phyloP scores from a whole-genome alignment of 2,113 vertebrate genomes.

The Hypomesus transpacificus region DNA sequence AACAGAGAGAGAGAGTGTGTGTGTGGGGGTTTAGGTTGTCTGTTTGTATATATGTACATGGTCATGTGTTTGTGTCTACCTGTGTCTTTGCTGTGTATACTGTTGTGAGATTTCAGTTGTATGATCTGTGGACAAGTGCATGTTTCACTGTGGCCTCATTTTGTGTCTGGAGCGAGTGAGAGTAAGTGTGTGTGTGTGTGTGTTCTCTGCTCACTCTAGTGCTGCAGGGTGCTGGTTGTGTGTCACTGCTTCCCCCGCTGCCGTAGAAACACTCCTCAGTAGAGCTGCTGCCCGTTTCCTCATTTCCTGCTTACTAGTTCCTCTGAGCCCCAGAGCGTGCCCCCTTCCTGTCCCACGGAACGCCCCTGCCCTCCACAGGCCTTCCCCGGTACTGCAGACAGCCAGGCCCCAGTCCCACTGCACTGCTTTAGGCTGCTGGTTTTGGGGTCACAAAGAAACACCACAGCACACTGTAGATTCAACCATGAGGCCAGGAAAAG shows the following conservation, averaged over 20 bases:
- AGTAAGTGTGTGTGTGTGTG: constrained; percentile 11
- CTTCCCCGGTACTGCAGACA: constrained; percentile 33
- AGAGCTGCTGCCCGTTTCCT: constrained; percentile 56
- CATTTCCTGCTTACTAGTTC: constrained; percentile 65
- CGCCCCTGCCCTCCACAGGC: constrained; percentile 49
- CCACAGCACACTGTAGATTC: background rate
- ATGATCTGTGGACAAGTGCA: too few species aligned
- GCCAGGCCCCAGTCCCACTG: constrained; percentile 11
- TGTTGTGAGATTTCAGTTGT: background rate
- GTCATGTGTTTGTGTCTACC: constrained; percentile 17
- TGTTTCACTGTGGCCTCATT: background rate
- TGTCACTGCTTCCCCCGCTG: constrained; percentile 60
- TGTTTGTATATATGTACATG: constrained; percentile 24
- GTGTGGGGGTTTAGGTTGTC: constrained; percentile 57
- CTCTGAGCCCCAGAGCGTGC: constrained; percentile 43
- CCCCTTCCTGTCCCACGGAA: constrained; percentile 31
- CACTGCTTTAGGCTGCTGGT: constrained; percentile 21
- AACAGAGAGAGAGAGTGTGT: constrained; percentile 55
- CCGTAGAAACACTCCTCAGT: constrained; percentile 59
- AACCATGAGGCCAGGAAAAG: background rate
- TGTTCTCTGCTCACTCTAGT: constrained; percentile 39
- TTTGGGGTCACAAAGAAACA: constrained; percentile 17
- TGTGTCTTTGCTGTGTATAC: background rate
- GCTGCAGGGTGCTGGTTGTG: constrained; percentile 41
- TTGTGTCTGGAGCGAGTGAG: constrained; percentile 4